These are phyloP conservation scores for Nansenia antarctica DNA, from an alignment of 2,113 vertebrate species.

Conservation along the genomic window DNA sequence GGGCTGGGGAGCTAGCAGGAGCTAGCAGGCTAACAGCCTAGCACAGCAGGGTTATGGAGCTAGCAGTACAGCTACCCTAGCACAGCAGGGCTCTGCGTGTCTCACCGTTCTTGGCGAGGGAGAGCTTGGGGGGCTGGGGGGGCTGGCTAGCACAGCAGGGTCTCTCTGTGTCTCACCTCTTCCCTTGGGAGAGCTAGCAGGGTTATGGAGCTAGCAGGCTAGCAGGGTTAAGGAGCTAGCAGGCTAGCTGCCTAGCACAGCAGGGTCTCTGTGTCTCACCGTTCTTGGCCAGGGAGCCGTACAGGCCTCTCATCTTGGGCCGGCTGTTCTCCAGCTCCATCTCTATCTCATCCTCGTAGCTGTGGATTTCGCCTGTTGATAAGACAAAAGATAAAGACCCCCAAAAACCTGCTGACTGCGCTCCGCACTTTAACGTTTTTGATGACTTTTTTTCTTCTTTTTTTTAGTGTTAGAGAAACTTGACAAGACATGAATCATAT, in stretches of 20 bases:
- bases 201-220: too few species aligned
- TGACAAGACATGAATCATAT: background rate
- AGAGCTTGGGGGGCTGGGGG: too few species aligned
- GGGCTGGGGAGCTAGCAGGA: too few species aligned
- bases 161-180: slow-evolving; percentile 67
- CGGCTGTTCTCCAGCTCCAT: slow-evolving; percentile 86
- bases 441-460: background rate
- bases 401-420: background rate
- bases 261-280: slow-evolving; percentile 62
- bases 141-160: background rate
- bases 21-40: background rate
- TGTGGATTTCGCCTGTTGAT: slow-evolving; percentile 88
- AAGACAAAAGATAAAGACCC: background rate
- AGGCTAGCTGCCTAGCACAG: background rate
- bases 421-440: background rate
- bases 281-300: slow-evolving; percentile 80
- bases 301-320: slow-evolving; percentile 85
- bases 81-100: too few species aligned
- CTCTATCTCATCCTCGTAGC: slow-evolving; percentile 93
- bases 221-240: too few species aligned
- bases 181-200: too few species aligned
- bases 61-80: too few species aligned
- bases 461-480: too few species aligned
- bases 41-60: too few species aligned
- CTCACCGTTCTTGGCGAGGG: too few species aligned